Evolutionary conservation across 1,140 invertebrate species (phyloP).

Genomic region (Helicoverpa armigera): DNA sequence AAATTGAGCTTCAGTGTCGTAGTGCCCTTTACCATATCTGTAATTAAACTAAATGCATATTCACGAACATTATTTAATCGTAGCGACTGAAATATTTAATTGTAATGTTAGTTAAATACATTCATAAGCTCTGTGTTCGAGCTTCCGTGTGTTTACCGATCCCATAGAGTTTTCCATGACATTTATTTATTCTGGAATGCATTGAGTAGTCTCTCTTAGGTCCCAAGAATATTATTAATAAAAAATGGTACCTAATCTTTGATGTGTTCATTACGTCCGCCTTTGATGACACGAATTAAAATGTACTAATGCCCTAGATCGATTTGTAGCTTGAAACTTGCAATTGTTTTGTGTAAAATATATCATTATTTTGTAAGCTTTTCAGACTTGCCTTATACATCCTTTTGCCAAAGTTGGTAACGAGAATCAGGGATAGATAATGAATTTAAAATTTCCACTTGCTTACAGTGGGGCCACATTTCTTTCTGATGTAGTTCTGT

Average conservation of each 20-base stretch:
- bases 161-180: constrained; percentile 44
- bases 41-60: background rate
- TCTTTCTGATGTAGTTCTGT: constrained; percentile 9
- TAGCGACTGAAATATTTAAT: constrained; percentile 4
- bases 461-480: constrained; percentile 37
- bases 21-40: background rate
- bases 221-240: background rate
- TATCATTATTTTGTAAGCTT: constrained; percentile 22
- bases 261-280: constrained; percentile 38
- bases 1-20: constrained; percentile 40
- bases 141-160: background rate
- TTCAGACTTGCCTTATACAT: constrained; percentile 9
- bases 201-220: constrained; percentile 37
- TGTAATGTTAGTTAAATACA: background rate
- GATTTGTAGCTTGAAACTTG: constrained; percentile 16
- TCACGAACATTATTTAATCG: background rate
- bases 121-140: background rate
- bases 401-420: background rate
- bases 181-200: constrained; percentile 25
- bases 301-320: background rate
- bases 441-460: background rate
- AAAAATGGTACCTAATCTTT: constrained; percentile 33
- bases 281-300: constrained; percentile 32
- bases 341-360: background rate
- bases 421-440: constrained; percentile 8